Evolutionary conservation across 1,140 invertebrate species (phyloP), one percentile per base, ranked within the genome.

Genomic region (Galleria mellonella): DNA sequence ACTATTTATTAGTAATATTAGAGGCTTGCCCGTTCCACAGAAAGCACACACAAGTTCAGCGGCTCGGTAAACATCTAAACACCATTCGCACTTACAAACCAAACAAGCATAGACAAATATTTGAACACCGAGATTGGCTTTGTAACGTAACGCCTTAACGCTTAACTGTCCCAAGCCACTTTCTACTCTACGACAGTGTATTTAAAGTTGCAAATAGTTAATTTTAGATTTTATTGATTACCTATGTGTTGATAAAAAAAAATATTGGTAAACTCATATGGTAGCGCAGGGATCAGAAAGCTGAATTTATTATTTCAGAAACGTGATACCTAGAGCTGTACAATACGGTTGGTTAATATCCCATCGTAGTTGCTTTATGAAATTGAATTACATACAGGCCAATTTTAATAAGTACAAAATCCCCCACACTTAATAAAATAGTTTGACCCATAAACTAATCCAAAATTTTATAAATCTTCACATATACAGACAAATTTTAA

Each of bases 41-140:
- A 61, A 53, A 52, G 52, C 68, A 73, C 67, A 74, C 73, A 72
- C 76, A 72, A 69, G 72, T 71, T 75, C 70, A 72, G 72, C 69
- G 67, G 72, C 74, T 72, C 51, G 47, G 76, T 72, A 78, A 82
- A 84, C 75, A 82, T 63, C 63, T 75, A 77, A 84, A 75, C 72
- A 77, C 76, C 76, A 84, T 84, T 84, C 76, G 74, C 74, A 84
- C 78, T 82, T 83, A 82, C 77, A 77, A 74, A 79, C 54, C 73
- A 83, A 84, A 82, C 78, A 83, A 58, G 68, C 68, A 61, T 72
- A 77, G 44, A 70, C 71, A 81, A 84, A 84, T 84, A 84, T 84
- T 83, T 78, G 72, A 84, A 77, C 74, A 58, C 54, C 45, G 50
- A 68, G 66, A 78, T 77, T 73, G 76, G 49, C 63, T 72, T 64